A percentile compares a stretch with the other conserved stretches of the same genome.
Conservation (phyloP, 2,888 invertebrate genomes). For the Tetanocera ferruginea region DNA sequence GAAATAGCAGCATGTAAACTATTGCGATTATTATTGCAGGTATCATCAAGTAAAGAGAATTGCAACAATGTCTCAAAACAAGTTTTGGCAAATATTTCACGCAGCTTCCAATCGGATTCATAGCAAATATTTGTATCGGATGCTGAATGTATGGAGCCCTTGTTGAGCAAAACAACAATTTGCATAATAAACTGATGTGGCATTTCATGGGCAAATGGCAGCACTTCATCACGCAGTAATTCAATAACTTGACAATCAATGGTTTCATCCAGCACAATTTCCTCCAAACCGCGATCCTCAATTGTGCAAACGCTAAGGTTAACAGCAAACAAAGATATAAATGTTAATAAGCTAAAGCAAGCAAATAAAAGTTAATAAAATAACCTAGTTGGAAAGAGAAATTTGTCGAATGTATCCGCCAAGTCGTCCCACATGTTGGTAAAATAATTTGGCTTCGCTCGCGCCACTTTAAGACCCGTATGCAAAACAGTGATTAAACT, state of each 20-base stretch:
- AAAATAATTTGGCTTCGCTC: constrained; percentile 81
- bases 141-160: constrained; percentile 87
- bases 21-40: constrained; percentile 70
- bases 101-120: constrained; percentile 83
- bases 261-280: constrained; percentile 79
- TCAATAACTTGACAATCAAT: constrained; percentile 87
- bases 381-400: constrained; percentile 88
- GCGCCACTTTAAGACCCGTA: constrained; percentile 88
- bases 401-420: constrained; percentile 88
- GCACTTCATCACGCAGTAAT: constrained; percentile 83
- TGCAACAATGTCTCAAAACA: constrained; percentile 96
- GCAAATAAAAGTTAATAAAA: neutral
- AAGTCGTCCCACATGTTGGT: constrained; percentile 88
- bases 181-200: constrained; percentile 86
- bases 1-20: constrained; percentile 38
- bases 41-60: constrained; percentile 88
- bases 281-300: constrained; percentile 74
- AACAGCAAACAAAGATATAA: constrained; percentile 24
- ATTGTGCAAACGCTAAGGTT: constrained; percentile 71
- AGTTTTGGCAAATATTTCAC: constrained; percentile 96
- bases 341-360: neutral
- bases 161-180: constrained; percentile 86
- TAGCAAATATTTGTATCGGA: constrained; percentile 76
- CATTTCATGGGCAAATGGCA: constrained; percentile 83
- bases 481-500: constrained; percentile 83